Base-by-base conservation (phyloP, 2,113 vertebrate genomes). In the Lipophrys pholis region DNA sequence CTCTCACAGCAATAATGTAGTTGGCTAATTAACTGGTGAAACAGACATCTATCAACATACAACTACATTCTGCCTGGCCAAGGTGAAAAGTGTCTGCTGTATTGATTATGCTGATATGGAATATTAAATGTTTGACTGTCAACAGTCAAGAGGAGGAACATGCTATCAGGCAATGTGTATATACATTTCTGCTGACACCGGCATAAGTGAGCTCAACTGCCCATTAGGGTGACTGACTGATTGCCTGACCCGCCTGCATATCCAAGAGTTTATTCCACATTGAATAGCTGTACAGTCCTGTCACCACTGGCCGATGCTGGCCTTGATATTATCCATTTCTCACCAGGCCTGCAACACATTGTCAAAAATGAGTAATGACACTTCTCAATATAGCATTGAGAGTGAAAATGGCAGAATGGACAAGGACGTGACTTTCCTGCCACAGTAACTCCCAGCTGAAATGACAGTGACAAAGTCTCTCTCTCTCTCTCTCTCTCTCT, bases 301-400 rank as follows among this genome's bases (percentile, higher is more conserved):
- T 60, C 80, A 72, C 49, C 39, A 38, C 8, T 16, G 41, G 30
- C 46, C 17, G 43, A 52, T 56, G 17, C 46, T 67, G 77, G 83
- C 87, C 86, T 87, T 86, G 78, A 82, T 82, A 80, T 67, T 40
- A 75, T 58, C 81, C 81, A 81, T 89, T 83, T 76, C 73, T 90
- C 78, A 82, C 67, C 62, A 48, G 68, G 66, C 74, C 77, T 81
- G 66, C 75, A 66, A 49, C 74, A 86, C 83, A 51, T 77, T 87
- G 88, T 90, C 90, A 87, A 43, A 80, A 69, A 82, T 89, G 88
- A 91, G 71, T 88, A 88, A 90, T 89, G 85, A 36, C 80, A 88
- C 69, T 57, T 88, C 80, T 91, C 87, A 85, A 85, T 90, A 87
- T 90, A 90, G 82, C 80, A 40, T 81, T 75, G 79, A 85, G 84